phyloP scores from a whole-genome alignment of 2,888 invertebrate species.

The Andricus quercusramuli region DNA sequence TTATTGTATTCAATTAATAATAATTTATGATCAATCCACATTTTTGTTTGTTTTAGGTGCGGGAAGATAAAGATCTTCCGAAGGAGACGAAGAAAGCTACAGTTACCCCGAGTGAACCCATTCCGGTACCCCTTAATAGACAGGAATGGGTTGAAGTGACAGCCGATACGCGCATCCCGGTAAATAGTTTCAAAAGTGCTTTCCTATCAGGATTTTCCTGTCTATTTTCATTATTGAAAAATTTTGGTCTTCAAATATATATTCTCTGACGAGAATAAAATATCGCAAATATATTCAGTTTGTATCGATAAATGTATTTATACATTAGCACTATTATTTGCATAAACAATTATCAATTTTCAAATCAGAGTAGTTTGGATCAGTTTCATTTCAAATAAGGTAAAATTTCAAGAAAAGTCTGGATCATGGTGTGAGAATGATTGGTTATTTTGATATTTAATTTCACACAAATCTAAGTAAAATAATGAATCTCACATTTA shows the following conservation, averaged over 20 bases:
- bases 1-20: neutral
- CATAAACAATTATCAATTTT: too few species aligned
- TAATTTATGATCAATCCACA: neutral
- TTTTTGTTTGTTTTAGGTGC: conserved; percentile 63
- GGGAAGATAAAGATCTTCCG: conserved; percentile 77
- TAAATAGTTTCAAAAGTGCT: conserved; percentile 76
- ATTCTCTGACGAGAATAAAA: neutral
- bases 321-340: too few species aligned
- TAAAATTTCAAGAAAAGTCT: too few species aligned
- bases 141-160: conserved; percentile 93
- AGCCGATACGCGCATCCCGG: conserved; percentile 92
- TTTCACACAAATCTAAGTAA: too few species aligned
- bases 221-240: neutral
- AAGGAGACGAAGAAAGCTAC: conserved; percentile 80
- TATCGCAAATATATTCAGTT: neutral
- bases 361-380: too few species aligned
- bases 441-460: too few species aligned
- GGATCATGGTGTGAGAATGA: too few species aligned
- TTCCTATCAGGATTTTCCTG: neutral
- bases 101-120: conserved; percentile 75
- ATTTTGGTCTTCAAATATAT: neutral
- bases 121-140: conserved; percentile 83
- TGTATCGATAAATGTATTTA: too few species aligned
- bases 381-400: too few species aligned
- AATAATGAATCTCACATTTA: neutral